Evolutionary conservation across 2,888 invertebrate genomes (phyloP).

Genomic region (Tipula unca): DNA sequence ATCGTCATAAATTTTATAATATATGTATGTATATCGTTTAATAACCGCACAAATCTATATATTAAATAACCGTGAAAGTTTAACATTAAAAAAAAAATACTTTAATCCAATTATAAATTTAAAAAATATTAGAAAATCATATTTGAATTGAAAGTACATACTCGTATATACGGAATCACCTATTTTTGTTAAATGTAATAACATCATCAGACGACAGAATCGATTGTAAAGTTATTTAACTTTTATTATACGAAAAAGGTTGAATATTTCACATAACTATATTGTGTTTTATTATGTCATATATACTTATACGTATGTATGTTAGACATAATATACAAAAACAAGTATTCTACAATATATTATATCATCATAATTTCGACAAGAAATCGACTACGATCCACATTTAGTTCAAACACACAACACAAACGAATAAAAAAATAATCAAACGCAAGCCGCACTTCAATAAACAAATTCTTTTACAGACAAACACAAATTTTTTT

Average conservation of each 20-base stretch:
- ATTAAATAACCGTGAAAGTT: neutral
- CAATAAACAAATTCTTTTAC: too few relatives aligned
- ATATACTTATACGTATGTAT: neutral
- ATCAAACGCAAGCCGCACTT: too few relatives aligned
- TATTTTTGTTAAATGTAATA: too few relatives aligned
- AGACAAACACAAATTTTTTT: too few relatives aligned
- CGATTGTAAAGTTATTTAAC: neutral
- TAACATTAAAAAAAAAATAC: neutral
- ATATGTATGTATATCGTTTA: neutral
- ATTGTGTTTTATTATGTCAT: neutral
- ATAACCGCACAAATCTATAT: neutral
- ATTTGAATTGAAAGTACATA: neutral
- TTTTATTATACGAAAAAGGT: neutral
- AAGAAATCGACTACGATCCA: neutral
- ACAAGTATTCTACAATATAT: neutral
- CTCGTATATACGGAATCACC: too few relatives aligned
- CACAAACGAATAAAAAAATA: too few relatives aligned
- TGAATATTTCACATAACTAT: neutral
- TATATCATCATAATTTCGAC: neutral
- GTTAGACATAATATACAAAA: neutral
- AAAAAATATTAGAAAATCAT: neutral
- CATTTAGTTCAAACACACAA: neutral
- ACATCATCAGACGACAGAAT: neutral
- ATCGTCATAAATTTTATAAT: neutral
- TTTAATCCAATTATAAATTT: neutral